A percentile compares a stretch with the other conserved stretches of the same genome.
Conservation (phyloP, 2,888 invertebrate genomes). For the Acanthosoma haemorrhoidale region DNA sequence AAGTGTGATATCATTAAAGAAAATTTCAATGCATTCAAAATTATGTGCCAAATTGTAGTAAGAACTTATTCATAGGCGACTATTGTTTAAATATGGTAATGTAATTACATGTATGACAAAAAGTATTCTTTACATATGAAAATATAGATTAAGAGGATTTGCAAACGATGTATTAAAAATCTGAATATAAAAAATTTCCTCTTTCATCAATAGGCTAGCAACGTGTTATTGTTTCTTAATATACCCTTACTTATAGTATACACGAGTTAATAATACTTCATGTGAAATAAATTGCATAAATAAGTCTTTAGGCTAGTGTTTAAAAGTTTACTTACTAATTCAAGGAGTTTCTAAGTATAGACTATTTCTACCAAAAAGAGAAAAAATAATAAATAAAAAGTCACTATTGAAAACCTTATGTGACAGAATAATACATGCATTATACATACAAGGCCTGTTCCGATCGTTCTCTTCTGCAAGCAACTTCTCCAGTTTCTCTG, state of each 20-base stretch:
- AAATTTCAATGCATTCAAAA: background rate
- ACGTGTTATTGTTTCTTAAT: too few species aligned
- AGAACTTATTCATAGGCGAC: background rate
- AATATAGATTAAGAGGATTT: background rate
- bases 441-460: constrained; percentile 59
- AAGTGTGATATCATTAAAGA: background rate
- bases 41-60: background rate
- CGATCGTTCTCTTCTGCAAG: constrained; percentile 73
- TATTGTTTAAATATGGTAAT: background rate
- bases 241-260: too few species aligned
- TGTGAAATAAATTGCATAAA: background rate
- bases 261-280: too few species aligned
- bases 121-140: background rate
- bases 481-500: constrained; percentile 76
- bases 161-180: background rate
- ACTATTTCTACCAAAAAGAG: constrained; percentile 43
- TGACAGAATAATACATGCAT: background rate
- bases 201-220: too few species aligned
- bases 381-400: background rate
- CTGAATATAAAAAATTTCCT: background rate
- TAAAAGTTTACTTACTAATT: background rate
- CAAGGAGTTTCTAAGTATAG: background rate
- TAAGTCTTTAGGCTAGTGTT: background rate
- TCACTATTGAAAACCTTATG: background rate
- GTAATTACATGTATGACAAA: background rate